phyloP scores from a whole-genome alignment of 2,797 vertebrate species.

The Choloepus didactylus region DNA sequence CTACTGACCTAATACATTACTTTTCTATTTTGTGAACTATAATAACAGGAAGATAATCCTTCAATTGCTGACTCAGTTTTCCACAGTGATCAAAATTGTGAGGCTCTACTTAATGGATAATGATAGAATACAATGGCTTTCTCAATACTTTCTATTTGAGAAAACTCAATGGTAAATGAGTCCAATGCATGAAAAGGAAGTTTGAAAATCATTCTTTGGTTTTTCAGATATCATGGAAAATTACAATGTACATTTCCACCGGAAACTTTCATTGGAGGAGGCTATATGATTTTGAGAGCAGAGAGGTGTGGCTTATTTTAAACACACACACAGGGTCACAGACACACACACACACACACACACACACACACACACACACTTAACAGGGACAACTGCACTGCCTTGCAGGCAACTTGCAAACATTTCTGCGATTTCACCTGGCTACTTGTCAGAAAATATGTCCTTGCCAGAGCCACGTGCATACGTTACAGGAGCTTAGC shows the following conservation, averaged over 20 bases:
- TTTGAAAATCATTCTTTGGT: neutral
- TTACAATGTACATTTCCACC: neutral
- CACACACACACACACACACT: too few relatives aligned
- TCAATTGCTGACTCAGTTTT: neutral
- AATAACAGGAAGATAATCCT: neutral
- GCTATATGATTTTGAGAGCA: neutral
- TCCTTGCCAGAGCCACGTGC: neutral
- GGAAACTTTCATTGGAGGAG: neutral
- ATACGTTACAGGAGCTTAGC: constrained; percentile 85
- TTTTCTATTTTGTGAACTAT: neutral
- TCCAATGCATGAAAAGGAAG: neutral
- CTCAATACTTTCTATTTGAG: neutral
- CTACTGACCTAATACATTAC: neutral
- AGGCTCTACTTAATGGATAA: neutral
- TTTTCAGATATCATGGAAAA: neutral
- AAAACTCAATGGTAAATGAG: neutral
- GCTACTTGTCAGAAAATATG: constrained; percentile 78
- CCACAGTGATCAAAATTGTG: neutral
- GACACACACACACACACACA: neutral
- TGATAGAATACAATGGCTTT: neutral
- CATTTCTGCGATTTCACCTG: constrained; percentile 57
- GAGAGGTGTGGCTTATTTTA: neutral
- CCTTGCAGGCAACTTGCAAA: neutral
- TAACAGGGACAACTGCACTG: neutral
- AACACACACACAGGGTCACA: neutral